Evolutionary conservation across 2,113 vertebrate species (phyloP).

Genomic region (Elgaria multicarinata): DNA sequence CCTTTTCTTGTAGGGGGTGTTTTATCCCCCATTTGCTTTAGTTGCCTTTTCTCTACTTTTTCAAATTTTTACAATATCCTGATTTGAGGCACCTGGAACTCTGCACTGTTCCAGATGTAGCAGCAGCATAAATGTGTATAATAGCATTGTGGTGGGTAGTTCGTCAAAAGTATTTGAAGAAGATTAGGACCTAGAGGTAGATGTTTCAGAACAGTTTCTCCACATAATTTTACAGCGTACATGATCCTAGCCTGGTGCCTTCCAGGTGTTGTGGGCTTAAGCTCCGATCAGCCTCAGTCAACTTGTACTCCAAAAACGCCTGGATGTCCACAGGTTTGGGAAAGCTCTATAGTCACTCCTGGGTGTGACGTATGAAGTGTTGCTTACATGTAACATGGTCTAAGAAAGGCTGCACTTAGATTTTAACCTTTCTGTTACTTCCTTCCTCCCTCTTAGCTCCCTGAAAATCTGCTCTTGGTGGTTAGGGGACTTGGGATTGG

Average conservation of each 20-base stretch:
- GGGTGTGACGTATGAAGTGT: background rate
- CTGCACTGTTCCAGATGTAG: background rate
- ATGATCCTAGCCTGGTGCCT: background rate
- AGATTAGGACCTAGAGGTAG: background rate
- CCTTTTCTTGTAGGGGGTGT: background rate
- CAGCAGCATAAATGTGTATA: background rate
- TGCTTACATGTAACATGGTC: background rate
- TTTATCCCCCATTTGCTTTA: background rate
- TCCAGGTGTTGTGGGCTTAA: too few species aligned
- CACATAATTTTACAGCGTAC: background rate
- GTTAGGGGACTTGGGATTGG: background rate
- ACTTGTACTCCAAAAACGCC: too few species aligned
- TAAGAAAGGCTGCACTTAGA: background rate
- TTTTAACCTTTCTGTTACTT: background rate
- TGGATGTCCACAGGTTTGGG: background rate
- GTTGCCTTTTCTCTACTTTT: background rate
- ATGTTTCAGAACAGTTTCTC: background rate
- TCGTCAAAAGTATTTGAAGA: background rate
- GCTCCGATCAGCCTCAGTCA: background rate
- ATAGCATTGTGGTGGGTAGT: background rate
- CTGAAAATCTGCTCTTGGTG: background rate
- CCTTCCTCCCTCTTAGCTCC: background rate
- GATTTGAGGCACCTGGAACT: background rate
- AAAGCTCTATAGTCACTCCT: background rate
- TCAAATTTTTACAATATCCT: background rate